Evolutionary conservation across 1,140 invertebrate species (phyloP).

Genomic region (Anoplolepis gracilipes): DNA sequence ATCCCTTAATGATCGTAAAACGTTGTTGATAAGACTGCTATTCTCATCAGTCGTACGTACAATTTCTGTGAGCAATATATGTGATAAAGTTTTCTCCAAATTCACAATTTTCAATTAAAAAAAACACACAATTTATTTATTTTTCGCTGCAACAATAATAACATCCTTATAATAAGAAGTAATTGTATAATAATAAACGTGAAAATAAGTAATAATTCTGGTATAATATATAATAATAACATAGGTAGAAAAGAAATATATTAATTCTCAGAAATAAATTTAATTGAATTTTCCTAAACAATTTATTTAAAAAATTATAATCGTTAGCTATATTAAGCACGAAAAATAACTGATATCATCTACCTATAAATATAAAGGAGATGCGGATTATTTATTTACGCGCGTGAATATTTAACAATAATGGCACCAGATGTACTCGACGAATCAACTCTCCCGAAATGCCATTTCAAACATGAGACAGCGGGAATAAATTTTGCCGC

Average conservation of each 20-base stretch:
- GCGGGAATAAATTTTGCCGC: neutral
- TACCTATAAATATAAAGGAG: neutral
- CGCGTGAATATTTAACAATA: too few species aligned
- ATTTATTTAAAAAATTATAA: constrained; percentile 1
- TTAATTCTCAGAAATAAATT: neutral
- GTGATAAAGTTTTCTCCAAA: neutral
- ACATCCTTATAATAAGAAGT: neutral
- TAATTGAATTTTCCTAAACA: neutral
- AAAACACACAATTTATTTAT: neutral
- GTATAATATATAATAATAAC: too few species aligned
- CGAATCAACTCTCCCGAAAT: neutral
- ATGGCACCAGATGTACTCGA: neutral
- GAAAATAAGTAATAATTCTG: too few species aligned
- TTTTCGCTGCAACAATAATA: neutral
- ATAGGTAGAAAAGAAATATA: neutral
- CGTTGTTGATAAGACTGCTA: neutral
- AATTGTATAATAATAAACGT: neutral
- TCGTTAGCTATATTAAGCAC: neutral
- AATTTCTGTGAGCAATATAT: neutral
- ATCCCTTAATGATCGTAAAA: constrained; percentile 34
- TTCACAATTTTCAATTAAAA: too few species aligned
- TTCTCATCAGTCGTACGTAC: neutral
- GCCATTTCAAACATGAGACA: neutral
- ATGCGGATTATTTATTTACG: neutral
- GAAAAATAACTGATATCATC: neutral